Conservation (phyloP, 2,797 vertebrate genomes). For the Trachops cirrhosus region DNA sequence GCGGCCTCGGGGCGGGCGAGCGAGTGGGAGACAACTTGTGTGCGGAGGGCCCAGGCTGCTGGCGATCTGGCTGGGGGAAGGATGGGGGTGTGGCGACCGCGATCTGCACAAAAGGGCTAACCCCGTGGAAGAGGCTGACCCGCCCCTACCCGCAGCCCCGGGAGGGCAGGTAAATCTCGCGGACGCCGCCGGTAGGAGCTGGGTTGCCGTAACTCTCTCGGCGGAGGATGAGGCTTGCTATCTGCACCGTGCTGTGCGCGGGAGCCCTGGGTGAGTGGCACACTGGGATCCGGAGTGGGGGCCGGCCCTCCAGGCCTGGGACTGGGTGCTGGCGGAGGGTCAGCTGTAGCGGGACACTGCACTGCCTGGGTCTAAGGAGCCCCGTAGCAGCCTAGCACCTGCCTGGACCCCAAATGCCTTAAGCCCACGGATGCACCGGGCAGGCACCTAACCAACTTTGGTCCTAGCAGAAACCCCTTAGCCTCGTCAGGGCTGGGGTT, state of each 20-base stretch:
- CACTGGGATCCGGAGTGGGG: neutral
- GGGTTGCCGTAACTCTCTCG: fast-evolving
- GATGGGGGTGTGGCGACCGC: neutral
- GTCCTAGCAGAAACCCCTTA: neutral
- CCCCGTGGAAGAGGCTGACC: neutral
- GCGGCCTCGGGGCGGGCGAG: neutral
- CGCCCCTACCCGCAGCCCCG: neutral
- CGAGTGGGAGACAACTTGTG: neutral
- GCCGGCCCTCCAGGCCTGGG: neutral
- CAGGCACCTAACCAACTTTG: neutral
- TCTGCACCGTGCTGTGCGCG: neutral
- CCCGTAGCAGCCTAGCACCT: neutral
- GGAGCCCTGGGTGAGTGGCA: slow-evolving; percentile 54
- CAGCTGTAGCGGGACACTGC: neutral
- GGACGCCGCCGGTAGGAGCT: fast-evolving
- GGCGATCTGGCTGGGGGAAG: neutral
- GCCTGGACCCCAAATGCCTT: neutral
- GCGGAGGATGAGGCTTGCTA: neutral
- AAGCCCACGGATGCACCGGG: fast-evolving
- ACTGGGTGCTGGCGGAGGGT: neutral
- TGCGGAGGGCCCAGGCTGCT: fast-evolving
- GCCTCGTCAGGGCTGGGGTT: neutral
- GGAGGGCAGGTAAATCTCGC: neutral
- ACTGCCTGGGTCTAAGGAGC: fast-evolving
- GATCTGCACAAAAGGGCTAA: neutral